Evolutionary conservation across 2,113 vertebrate species (phyloP), one percentile per base, ranked within the genome.

Genomic region (Paraplagusia blochii): DNA sequence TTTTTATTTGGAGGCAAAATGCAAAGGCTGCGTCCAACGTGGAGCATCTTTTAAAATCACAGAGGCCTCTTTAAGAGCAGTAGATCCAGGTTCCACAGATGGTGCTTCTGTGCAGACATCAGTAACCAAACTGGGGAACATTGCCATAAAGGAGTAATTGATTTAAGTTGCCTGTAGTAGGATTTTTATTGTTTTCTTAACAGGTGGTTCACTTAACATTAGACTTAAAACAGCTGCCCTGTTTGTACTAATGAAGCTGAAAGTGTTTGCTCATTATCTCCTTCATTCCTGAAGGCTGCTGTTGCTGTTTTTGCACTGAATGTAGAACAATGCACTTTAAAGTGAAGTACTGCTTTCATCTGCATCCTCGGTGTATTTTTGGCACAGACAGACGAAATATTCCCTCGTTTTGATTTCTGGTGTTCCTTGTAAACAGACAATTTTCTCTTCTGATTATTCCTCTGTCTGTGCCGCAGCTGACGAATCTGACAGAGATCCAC

Each of bases 401-500:
- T 53, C 69, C 38, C 69, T 36, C 8, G n/a, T 50, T 80, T 84
- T 82, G 76, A 44, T 83, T 84, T 77, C 72, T 74, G 74, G 77
- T 85, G 62, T 35, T 73, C 64, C 80, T 66, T 33, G 48, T 79
- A 45, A 51, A 63, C 17, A 48, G 22, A 58, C 62, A 66, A 45
- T 29, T 3, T 49, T 9, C 39, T 15, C 16, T 9, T 9, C 1
- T 29, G 22, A 2, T 34, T 1, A 46, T 14, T 48, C 53, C 9
- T 35, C 39, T 50, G 5, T 56, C 19, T 52, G 0, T 19, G 18
- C 73, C 13, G 2, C 68, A 99, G 96, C 73, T 99, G 78, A 95
- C 76, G 42, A 97, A 99, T 81, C 88, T 99, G 79, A 95, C 94
- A 0, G 93, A 97, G 84, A 91, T 96, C 83, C 95, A 97, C 0